A percentile compares a stretch with the other conserved stretches of the same genome.
phyloP scores from a whole-genome alignment of 2,797 vertebrate genomes.

The Semaprochilodus insignis region DNA sequence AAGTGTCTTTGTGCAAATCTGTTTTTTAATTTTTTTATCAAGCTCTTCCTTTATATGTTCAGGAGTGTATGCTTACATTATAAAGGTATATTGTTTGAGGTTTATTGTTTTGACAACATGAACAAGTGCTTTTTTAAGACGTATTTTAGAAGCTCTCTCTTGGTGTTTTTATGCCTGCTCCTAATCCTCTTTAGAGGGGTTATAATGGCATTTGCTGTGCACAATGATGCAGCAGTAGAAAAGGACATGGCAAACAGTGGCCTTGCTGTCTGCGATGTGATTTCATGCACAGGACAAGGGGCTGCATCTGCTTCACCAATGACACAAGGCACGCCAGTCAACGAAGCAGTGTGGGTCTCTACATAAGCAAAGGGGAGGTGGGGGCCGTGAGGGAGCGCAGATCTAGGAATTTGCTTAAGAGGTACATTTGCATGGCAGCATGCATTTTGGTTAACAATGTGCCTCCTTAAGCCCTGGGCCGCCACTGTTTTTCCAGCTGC shows the following conservation, averaged over 20 bases:
- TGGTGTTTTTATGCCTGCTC: slow-evolving; percentile 64
- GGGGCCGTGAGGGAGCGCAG: slow-evolving; percentile 54
- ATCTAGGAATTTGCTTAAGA: slow-evolving; percentile 69
- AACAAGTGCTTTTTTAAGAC: not conserved
- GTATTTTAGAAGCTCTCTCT: slow-evolving; percentile 61
- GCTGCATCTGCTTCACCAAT: slow-evolving; percentile 59
- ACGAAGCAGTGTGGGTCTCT: slow-evolving; percentile 63
- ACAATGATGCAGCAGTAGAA: slow-evolving; percentile 71
- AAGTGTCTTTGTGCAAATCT: too few species aligned
- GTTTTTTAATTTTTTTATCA: too few species aligned
- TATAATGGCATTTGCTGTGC: slow-evolving; percentile 70
- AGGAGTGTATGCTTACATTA: not conserved
- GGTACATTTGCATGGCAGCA: slow-evolving; percentile 65
- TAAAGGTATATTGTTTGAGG: not conserved
- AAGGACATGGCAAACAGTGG: slow-evolving; percentile 72
- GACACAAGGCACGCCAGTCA: slow-evolving; percentile 65
- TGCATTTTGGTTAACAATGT: slow-evolving; percentile 70
- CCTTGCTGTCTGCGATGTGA: slow-evolving; percentile 71
- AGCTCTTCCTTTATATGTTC: too few species aligned
- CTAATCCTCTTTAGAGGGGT: slow-evolving; percentile 72
- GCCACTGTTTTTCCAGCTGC: slow-evolving; percentile 74
- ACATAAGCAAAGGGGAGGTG: slow-evolving; percentile 26
- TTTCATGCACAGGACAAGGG: slow-evolving; percentile 70
- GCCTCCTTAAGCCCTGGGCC: slow-evolving; percentile 66
- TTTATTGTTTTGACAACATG: not conserved